Evolutionary conservation across 2,797 vertebrate genomes (phyloP).

Genomic region (Steatocranus sp.): DNA sequence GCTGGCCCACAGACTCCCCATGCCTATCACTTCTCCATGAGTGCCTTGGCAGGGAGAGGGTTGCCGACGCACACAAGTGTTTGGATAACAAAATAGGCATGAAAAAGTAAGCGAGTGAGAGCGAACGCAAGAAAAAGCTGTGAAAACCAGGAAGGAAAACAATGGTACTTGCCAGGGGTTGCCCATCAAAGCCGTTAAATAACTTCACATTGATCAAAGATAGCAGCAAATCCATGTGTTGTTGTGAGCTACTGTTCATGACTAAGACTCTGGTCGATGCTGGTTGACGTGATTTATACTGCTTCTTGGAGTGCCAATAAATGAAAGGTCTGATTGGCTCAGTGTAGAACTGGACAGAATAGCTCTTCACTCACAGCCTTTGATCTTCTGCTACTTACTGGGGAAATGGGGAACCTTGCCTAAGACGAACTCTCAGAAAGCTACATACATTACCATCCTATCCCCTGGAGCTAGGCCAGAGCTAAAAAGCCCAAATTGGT

Average conservation of each 20-base stretch:
- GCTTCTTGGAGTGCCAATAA: constrained; percentile 74
- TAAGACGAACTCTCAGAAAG: constrained; percentile 59
- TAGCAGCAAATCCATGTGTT: constrained; percentile 80
- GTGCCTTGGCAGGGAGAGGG: constrained; percentile 64
- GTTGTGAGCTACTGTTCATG: constrained; percentile 76
- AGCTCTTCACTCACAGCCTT: constrained; percentile 63
- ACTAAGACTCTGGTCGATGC: constrained; percentile 74
- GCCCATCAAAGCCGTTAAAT: constrained; percentile 70
- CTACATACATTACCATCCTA: constrained; percentile 55
- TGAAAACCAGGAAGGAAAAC: constrained; percentile 56
- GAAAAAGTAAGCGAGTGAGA: constrained; percentile 62
- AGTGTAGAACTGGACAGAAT: constrained; percentile 55
- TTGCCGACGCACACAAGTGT: constrained; percentile 67
- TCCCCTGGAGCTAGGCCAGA: constrained; percentile 59
- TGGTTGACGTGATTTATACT: constrained; percentile 75
- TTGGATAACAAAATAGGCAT: constrained; percentile 68
- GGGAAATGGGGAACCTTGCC: constrained; percentile 55
- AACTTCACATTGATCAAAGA: constrained; percentile 79
- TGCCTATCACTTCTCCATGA: constrained; percentile 72
- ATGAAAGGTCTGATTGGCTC: constrained; percentile 73
- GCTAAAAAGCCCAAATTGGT: constrained; percentile 67
- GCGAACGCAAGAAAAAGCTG: constrained; percentile 37
- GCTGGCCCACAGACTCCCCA: constrained; percentile 73
- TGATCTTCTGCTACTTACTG: constrained; percentile 63
- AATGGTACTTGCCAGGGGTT: constrained; percentile 33